phyloP scores from a whole-genome alignment of 2,113 vertebrate genomes.

The Onychostoma macrolepis region DNA sequence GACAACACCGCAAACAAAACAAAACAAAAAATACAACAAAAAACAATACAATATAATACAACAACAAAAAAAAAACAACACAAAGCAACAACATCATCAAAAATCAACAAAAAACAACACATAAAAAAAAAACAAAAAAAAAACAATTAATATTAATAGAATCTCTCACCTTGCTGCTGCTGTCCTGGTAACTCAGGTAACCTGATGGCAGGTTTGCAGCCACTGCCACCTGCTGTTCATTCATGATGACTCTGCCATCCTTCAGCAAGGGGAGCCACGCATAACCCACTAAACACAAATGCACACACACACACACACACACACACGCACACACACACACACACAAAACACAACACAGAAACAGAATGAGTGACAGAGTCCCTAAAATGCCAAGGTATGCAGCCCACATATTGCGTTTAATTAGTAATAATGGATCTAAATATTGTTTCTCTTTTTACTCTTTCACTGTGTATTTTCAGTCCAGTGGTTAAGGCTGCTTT shows the following conservation, averaged over 20 bases:
- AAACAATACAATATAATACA: neutral
- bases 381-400: no score
- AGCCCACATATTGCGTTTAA: neutral
- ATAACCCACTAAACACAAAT: slow-evolving; percentile 85
- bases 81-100: neutral
- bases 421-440: neutral
- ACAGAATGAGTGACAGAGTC: neutral
- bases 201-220: slow-evolving; percentile 89
- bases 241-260: slow-evolving; percentile 91
- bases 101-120: neutral
- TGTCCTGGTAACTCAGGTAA: slow-evolving; percentile 90
- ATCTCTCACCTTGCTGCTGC: slow-evolving; percentile 83
- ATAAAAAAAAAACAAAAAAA: neutral
- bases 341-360: neutral
- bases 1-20: no score
- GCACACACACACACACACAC: neutral
- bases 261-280: slow-evolving; percentile 95
- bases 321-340: neutral
- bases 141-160: neutral
- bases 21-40: neutral
- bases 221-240: slow-evolving; percentile 87
- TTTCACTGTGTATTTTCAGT: neutral
- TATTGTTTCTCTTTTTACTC: neutral
- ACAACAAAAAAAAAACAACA: neutral
- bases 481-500: neutral